Percentiles rank a stretch among this genome's conserved stretches.
Evolutionary conservation across 2,113 vertebrate species (phyloP).

Genomic region (Porphyrio hochstetteri): DNA sequence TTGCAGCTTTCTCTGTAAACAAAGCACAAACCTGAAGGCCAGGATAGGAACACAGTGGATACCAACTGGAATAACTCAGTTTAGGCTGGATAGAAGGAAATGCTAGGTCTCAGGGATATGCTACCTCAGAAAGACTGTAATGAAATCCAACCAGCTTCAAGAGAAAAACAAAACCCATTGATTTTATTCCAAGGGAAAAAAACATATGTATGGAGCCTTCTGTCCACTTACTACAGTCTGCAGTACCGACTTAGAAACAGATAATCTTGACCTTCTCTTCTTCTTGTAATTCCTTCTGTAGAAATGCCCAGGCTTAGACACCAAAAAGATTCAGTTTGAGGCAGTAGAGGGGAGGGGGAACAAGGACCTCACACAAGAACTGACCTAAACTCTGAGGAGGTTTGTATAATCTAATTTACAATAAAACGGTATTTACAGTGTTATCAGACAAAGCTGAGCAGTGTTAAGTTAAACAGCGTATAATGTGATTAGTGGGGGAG

Average conservation of each 20-base stretch:
- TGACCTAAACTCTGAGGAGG: slow-evolving; percentile 62
- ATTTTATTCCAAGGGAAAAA: slow-evolving; percentile 29
- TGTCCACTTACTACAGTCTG: background rate
- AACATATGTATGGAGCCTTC: slow-evolving; percentile 16
- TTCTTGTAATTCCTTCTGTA: background rate
- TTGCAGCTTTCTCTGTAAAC: slow-evolving; percentile 5
- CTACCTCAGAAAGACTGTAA: slow-evolving; percentile 43
- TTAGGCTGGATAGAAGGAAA: background rate
- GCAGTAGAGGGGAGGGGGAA: background rate
- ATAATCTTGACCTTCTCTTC: background rate
- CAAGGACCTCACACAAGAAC: slow-evolving; percentile 62
- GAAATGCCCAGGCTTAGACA: background rate
- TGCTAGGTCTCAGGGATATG: background rate
- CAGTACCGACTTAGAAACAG: background rate
- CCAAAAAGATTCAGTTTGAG: background rate
- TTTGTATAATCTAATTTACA: slow-evolving; percentile 73
- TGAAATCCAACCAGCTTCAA: slow-evolving; percentile 25
- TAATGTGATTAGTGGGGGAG: slow-evolving; percentile 69
- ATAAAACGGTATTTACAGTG: slow-evolving; percentile 65
- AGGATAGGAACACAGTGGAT: background rate
- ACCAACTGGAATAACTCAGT: background rate
- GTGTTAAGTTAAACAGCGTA: slow-evolving; percentile 70
- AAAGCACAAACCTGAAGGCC: background rate
- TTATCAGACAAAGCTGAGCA: slow-evolving; percentile 71
- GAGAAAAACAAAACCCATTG: slow-evolving; percentile 28